phyloP scores from a whole-genome alignment of 2,113 vertebrate genomes.

The Phylloscopus trochiloides region DNA sequence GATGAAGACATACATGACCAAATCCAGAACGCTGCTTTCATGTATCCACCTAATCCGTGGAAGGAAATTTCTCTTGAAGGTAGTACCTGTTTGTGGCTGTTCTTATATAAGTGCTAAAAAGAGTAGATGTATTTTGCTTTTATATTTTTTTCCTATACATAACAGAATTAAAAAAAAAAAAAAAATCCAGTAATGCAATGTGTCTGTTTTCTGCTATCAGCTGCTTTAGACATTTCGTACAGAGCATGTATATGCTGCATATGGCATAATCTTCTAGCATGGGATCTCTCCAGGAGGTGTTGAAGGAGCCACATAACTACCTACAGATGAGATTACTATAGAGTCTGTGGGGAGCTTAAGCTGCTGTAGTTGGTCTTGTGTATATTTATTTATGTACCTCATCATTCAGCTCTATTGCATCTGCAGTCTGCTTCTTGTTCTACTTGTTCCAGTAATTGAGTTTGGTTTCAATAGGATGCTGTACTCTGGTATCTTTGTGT shows the following conservation, averaged over 20 bases:
- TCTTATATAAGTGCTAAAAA: neutral
- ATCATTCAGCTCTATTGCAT: neutral
- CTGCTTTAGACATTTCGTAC: neutral
- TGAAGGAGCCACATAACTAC: neutral
- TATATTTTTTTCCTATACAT: neutral
- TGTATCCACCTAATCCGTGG: constrained; percentile 99
- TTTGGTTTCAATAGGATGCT: neutral
- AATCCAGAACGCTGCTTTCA: constrained; percentile 97
- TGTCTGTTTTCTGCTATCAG: neutral
- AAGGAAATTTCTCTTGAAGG: constrained; percentile 94
- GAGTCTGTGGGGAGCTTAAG: neutral
- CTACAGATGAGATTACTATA: neutral
- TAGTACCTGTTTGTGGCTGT: constrained; percentile 22
- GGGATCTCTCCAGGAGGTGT: neutral
- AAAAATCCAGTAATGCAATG: neutral
- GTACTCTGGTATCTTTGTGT: neutral
- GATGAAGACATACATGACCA: constrained; percentile 98
- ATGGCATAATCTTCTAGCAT: neutral
- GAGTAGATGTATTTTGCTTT: neutral
- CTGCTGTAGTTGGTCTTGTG: neutral
- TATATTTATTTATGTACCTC: neutral
- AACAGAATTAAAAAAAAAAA: neutral
- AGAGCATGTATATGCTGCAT: neutral
- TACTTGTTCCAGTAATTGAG: neutral
- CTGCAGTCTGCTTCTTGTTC: neutral